phyloP scores from a whole-genome alignment of 2,113 vertebrate genomes.

The Larimichthys polyactis region DNA sequence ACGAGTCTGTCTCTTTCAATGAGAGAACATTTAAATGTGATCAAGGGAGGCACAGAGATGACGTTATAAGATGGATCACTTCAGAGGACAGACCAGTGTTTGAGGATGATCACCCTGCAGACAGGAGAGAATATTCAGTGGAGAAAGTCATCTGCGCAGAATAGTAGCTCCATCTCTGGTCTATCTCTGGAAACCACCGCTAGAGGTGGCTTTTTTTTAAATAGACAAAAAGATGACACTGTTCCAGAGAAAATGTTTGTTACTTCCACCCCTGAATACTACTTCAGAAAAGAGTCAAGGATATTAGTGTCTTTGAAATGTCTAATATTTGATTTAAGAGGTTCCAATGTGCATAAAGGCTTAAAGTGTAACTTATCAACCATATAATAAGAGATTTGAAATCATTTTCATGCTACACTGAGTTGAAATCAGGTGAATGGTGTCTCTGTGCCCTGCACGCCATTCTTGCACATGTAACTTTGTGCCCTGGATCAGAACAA shows the following conservation, averaged over 20 bases:
- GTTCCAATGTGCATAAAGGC: neutral
- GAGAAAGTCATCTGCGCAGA: neutral
- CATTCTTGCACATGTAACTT: no score
- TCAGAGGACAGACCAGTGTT: no score
- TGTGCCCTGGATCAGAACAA: no score
- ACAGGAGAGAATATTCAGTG: neutral
- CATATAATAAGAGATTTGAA: no score
- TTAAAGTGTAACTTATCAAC: no score
- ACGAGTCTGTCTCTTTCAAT: neutral
- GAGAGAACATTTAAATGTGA: neutral
- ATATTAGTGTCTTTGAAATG: neutral
- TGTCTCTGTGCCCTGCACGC: no score
- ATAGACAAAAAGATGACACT: neutral
- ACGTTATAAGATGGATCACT: neutral
- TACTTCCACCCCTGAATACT: no score
- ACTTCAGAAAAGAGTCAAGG: constrained; percentile 4
- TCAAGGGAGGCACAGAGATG: neutral
- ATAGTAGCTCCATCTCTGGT: no score
- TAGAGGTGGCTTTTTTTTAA: no score
- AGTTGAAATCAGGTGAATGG: no score
- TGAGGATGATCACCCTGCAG: neutral
- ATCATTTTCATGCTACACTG: no score
- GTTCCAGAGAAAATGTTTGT: neutral
- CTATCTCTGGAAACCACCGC: no score
- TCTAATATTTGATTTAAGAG: neutral